Evolutionary conservation across 2,888 invertebrate species (phyloP).

Genomic region (Arctia plantaginis): DNA sequence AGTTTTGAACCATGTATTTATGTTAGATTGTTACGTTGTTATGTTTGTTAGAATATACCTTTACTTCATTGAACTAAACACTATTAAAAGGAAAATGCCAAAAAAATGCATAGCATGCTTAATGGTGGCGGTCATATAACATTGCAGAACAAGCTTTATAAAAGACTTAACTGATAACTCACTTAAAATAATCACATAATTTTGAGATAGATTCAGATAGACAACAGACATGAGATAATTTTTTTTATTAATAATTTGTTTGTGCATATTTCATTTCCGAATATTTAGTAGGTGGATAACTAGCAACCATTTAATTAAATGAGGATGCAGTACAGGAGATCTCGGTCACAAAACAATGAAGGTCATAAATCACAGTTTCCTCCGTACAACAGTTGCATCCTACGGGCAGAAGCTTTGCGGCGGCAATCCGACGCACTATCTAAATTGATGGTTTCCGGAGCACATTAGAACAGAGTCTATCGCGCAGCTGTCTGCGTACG

Average conservation of each 20-base stretch:
- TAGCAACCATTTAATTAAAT: slow-evolving; percentile 59
- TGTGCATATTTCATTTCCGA: neutral
- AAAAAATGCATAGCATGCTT: no score
- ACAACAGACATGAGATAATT: no score
- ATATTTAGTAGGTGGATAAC: slow-evolving; percentile 53
- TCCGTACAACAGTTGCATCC: slow-evolving; percentile 82
- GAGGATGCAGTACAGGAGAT: slow-evolving; percentile 21
- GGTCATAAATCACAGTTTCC: slow-evolving; percentile 84
- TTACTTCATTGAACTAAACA: no score
- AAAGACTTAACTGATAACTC: no score
- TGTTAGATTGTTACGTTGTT: no score
- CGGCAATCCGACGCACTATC: slow-evolving; percentile 83
- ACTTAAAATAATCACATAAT: no score
- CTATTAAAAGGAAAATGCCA: no score
- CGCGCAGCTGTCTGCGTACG: slow-evolving; percentile 81
- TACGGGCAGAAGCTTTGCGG: slow-evolving; percentile 78
- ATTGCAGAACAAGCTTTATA: no score
- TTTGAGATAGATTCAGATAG: no score
- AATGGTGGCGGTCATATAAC: no score
- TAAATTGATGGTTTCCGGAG: slow-evolving; percentile 86
- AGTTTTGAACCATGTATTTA: neutral
- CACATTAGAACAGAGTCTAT: slow-evolving; percentile 78
- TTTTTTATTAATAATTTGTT: neutral
- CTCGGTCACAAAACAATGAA: slow-evolving; percentile 81
- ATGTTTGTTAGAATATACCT: no score